Percentiles rank a stretch among this genome's conserved stretches.
These are phyloP conservation scores for Caranx ignobilis DNA, from an alignment of 2,113 vertebrate genomes.

Conservation along the genomic window DNA sequence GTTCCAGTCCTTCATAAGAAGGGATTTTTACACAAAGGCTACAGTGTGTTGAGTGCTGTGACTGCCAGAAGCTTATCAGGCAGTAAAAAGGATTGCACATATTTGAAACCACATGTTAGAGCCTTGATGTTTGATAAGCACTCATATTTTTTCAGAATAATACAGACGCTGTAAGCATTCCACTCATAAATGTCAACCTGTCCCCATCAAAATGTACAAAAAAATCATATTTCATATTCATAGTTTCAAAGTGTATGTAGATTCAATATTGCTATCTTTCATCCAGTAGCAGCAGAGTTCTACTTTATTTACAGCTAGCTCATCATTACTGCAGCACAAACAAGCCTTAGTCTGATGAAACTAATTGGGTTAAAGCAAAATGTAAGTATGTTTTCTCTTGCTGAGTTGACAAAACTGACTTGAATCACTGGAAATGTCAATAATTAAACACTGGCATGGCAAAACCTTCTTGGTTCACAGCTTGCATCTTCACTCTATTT, in stretches of 20 bases:
- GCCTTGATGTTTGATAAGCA: slow-evolving; percentile 6
- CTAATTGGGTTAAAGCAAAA: slow-evolving; percentile 66
- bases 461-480: slow-evolving; percentile 75
- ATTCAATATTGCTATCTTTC: slow-evolving; percentile 20
- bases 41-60: slow-evolving; percentile 6
- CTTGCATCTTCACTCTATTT: slow-evolving; percentile 80
- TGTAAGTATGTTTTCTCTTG: slow-evolving; percentile 64
- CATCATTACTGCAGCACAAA: slow-evolving; percentile 29
- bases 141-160: background rate
- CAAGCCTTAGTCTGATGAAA: slow-evolving; percentile 41
- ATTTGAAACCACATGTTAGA: slow-evolving; percentile 8
- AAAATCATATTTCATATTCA: slow-evolving; percentile 14
- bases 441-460: slow-evolving; percentile 81
- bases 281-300: slow-evolving; percentile 11
- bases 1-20: slow-evolving; percentile 31
- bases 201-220: slow-evolving; percentile 2
- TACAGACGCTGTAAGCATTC: background rate
- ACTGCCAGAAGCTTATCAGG: slow-evolving; percentile 12
- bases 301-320: slow-evolving; percentile 47
- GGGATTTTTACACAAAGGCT: background rate
- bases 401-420: slow-evolving; percentile 78
- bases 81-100: background rate
- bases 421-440: slow-evolving; percentile 75
- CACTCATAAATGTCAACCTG: background rate
- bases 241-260: slow-evolving; percentile 21